phyloP scores from a whole-genome alignment of 2,113 vertebrate genomes.

The Guaruba guarouba region DNA sequence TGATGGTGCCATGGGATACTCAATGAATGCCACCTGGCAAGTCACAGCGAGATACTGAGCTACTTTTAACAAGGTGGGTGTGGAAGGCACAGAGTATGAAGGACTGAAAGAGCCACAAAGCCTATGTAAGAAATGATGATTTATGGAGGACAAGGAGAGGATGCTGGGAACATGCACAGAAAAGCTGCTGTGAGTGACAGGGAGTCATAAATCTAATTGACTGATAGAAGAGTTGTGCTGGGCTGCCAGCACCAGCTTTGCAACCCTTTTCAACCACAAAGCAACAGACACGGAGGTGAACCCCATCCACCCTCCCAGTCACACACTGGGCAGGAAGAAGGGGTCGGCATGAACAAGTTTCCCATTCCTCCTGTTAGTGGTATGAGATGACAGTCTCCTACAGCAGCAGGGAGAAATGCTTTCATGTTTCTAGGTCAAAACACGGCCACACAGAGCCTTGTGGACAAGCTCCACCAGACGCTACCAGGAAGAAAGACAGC shows the following conservation, averaged over 20 bases:
- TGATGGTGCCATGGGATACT: fast-evolving
- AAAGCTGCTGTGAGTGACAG: background rate
- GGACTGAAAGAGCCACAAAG: background rate
- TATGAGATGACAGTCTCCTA: background rate
- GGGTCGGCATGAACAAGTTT: background rate
- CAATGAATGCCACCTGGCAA: background rate
- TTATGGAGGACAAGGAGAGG: background rate
- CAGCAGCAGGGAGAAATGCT: background rate
- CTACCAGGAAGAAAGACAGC: fast-evolving
- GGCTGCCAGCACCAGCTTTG: background rate
- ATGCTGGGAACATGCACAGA: background rate
- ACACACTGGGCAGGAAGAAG: background rate
- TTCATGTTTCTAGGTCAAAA: background rate
- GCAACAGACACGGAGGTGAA: background rate
- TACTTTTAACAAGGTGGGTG: background rate
- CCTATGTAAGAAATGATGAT: background rate
- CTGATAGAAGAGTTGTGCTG: background rate
- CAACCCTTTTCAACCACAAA: background rate
- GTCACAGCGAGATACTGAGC: background rate
- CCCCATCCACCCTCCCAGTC: background rate
- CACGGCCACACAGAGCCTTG: fast-evolving
- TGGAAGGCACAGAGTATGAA: background rate
- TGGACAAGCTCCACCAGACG: background rate
- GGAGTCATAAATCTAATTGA: background rate
- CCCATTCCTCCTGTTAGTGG: background rate